These are phyloP conservation scores for Tachysurus fulvidraco DNA, from an alignment of 2,113 vertebrate species.

Conservation along the genomic window DNA sequence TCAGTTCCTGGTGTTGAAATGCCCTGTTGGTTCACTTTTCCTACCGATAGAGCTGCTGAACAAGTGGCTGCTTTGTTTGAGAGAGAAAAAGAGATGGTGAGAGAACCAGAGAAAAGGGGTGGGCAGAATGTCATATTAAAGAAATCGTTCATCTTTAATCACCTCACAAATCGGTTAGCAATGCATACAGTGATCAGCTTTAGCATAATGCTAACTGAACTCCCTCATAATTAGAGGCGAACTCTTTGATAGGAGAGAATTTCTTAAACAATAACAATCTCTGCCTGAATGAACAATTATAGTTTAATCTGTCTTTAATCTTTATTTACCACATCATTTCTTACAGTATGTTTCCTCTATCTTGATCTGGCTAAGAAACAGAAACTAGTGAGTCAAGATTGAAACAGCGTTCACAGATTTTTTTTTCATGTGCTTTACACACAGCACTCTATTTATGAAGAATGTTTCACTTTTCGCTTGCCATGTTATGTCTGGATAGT, in stretches of 20 bases:
- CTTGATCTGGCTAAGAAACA: neutral
- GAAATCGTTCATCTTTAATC: neutral
- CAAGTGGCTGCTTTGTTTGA: constrained; percentile 52
- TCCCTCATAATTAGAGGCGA: neutral
- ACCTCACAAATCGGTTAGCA: neutral
- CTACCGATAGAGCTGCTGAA: constrained; percentile 47
- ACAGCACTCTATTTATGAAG: neutral
- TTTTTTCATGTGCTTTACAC: neutral
- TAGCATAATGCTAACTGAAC: neutral
- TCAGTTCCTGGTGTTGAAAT: constrained; percentile 46
- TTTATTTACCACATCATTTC: neutral
- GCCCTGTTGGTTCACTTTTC: constrained; percentile 44
- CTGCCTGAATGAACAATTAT: neutral
- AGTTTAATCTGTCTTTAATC: neutral
- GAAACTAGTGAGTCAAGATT: too few relatives aligned
- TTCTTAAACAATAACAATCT: neutral
- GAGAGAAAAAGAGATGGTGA: neutral
- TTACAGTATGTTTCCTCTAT: neutral
- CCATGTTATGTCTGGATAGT: constrained; percentile 10
- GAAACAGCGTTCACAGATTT: neutral
- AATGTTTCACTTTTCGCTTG: neutral
- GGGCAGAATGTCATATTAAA: constrained; percentile 34
- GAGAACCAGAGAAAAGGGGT: neutral
- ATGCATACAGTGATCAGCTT: neutral
- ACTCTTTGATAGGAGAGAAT: neutral